phyloP scores from a whole-genome alignment of 92 coral and sea anemone species.

The Blastomussa wellsi region DNA sequence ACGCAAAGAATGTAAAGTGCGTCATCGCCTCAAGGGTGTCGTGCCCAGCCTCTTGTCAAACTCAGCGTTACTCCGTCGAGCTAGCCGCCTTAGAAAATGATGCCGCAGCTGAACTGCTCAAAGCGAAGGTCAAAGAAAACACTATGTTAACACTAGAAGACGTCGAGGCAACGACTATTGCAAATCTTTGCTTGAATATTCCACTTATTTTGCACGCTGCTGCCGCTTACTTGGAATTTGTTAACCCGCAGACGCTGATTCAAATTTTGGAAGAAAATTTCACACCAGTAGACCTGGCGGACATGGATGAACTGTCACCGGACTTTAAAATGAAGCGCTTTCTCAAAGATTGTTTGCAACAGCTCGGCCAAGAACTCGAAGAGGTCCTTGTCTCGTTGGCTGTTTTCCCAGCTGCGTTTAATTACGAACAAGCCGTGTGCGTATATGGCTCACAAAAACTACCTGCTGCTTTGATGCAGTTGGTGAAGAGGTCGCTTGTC shows the following conservation, averaged over 20 bases:
- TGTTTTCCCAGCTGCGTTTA: constrained; percentile 63
- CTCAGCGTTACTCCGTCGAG: constrained; percentile 31
- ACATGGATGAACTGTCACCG: constrained; percentile 49
- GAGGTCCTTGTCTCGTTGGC: constrained; percentile 48
- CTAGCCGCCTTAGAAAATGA: constrained; percentile 37
- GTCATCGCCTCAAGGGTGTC: constrained; percentile 53
- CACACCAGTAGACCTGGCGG: constrained; percentile 21
- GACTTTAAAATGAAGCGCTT: constrained; percentile 54
- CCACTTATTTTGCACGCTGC: constrained; percentile 63
- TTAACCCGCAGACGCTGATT: constrained; percentile 46
- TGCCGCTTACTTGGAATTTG: constrained; percentile 50
- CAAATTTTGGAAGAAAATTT: constrained; percentile 29
- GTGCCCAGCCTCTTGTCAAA: constrained; percentile 11
- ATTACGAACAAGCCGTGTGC: constrained; percentile 32
- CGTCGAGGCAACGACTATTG: constrained; percentile 44
- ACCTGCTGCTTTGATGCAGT: background rate
- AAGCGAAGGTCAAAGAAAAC: constrained; percentile 23
- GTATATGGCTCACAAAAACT: constrained; percentile 13
- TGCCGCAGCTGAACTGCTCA: constrained; percentile 18
- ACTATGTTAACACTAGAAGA: constrained; percentile 28
- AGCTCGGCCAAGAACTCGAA: constrained; percentile 41
- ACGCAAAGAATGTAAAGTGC: constrained; percentile 44
- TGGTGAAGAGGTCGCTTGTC: constrained; percentile 26
- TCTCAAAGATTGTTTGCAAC: constrained; percentile 40
- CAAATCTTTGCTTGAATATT: constrained; percentile 49